These are phyloP conservation scores for Atta cephalotes DNA, from an alignment of 1,140 invertebrate genomes.

Conservation along the genomic window DNA sequence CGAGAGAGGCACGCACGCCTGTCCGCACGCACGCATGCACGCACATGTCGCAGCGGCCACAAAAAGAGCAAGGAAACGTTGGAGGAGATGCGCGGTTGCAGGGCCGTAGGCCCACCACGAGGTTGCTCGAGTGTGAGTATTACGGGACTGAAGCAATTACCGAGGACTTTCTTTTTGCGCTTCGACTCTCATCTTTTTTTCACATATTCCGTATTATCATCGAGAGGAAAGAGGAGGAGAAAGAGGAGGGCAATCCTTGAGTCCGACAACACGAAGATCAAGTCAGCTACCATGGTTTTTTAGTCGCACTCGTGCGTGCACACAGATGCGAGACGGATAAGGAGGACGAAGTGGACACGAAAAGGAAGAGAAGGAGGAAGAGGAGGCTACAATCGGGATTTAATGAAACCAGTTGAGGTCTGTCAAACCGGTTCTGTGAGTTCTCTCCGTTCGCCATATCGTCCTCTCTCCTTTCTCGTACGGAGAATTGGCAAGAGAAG, in stretches of 20 bases:
- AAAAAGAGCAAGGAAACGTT: slow-evolving; percentile 30
- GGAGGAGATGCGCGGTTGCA: slow-evolving; percentile 52
- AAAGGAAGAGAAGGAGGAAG: slow-evolving; percentile 43
- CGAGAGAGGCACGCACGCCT: slow-evolving; percentile 28
- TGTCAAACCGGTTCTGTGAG: slow-evolving; percentile 82
- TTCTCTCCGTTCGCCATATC: slow-evolving; percentile 73
- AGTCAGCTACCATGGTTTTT: slow-evolving; percentile 62
- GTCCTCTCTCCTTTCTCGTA: slow-evolving; percentile 19
- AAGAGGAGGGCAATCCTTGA: slow-evolving; percentile 39
- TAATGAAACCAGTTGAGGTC: slow-evolving; percentile 83
- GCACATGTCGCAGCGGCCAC: background rate
- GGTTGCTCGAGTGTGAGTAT: slow-evolving; percentile 34
- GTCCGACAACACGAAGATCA: slow-evolving; percentile 64
- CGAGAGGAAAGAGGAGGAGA: slow-evolving; percentile 14
- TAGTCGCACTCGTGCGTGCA: slow-evolving; percentile 67
- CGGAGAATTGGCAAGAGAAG: slow-evolving; percentile 46
- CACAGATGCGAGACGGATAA: slow-evolving; percentile 64
- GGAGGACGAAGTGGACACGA: slow-evolving; percentile 50
- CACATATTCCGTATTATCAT: slow-evolving; percentile 50
- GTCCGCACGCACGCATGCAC: background rate
- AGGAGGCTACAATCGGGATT: slow-evolving; percentile 82
- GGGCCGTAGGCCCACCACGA: slow-evolving; percentile 31
- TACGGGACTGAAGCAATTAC: slow-evolving; percentile 62
- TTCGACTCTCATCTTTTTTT: slow-evolving; percentile 42
- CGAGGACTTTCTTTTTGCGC: slow-evolving; percentile 47